Conservation (phyloP, 1,140 invertebrate species). For the Euura lappo region DNA sequence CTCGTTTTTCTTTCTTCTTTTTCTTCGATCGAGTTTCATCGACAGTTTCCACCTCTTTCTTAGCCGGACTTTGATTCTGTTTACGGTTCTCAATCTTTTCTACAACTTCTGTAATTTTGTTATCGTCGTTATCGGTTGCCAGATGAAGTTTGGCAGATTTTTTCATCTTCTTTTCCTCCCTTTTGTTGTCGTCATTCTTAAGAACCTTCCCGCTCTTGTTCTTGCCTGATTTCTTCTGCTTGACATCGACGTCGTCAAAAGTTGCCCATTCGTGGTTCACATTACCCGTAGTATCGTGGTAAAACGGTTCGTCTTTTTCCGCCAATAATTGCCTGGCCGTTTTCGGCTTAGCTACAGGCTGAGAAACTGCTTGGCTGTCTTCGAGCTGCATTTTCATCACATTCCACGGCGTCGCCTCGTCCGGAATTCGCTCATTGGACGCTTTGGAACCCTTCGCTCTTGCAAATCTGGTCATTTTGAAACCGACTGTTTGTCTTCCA, state of each 20-base stretch:
- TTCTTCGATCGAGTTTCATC: constrained; percentile 36
- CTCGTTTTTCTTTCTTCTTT: constrained; percentile 25
- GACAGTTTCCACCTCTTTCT: neutral
- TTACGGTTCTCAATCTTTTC: constrained; percentile 21
- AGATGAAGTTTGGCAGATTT: neutral
- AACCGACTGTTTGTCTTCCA: neutral
- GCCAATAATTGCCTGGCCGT: constrained; percentile 43
- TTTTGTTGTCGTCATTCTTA: neutral
- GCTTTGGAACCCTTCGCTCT: constrained; percentile 76
- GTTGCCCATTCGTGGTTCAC: constrained; percentile 46
- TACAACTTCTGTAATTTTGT: neutral
- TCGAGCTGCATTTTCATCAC: constrained; percentile 70
- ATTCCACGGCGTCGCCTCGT: constrained; percentile 75
- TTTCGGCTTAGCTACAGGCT: constrained; percentile 51
- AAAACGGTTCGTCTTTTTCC: constrained; percentile 36
- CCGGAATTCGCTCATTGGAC: constrained; percentile 71
- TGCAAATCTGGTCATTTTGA: constrained; percentile 75
- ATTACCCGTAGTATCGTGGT: constrained; percentile 31
- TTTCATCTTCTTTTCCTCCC: neutral
- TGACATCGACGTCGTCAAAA: constrained; percentile 33
- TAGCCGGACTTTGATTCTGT: neutral
- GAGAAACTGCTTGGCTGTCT: constrained; percentile 41
- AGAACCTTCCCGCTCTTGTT: neutral
- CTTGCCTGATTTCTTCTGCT: neutral
- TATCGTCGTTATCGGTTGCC: neutral